Conservation (phyloP, 2,888 invertebrate species). For the Ormyrus thymus region DNA sequence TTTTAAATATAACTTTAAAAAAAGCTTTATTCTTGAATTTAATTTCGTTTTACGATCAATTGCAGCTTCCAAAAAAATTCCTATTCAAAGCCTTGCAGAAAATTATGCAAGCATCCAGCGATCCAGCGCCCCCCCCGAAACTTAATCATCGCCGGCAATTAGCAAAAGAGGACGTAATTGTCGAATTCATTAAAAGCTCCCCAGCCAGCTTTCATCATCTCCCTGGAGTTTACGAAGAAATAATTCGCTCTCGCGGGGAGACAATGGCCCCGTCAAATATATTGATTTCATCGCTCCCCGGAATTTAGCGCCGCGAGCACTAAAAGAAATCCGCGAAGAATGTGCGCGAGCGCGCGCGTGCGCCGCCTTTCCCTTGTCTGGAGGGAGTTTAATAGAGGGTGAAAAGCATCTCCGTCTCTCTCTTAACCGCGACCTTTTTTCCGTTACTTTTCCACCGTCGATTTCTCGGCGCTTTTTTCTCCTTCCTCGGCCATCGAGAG, state of each 20-base stretch:
- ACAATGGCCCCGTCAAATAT: conserved; percentile 54
- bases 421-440: conserved; percentile 43
- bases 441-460: conserved; percentile 52
- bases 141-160: conserved; percentile 48
- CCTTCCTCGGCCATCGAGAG: conserved; percentile 15
- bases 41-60: too few relatives aligned
- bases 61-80: too few relatives aligned
- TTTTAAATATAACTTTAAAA: too few relatives aligned
- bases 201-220: background rate
- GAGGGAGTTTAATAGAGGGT: conserved; percentile 75
- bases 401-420: conserved; percentile 65
- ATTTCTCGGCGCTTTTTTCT: conserved; percentile 41
- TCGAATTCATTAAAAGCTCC: conserved; percentile 45
- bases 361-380: conserved; percentile 79
- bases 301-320: conserved; percentile 38
- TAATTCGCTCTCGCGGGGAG: conserved; percentile 42
- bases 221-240: conserved; percentile 19
- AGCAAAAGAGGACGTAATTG: conserved; percentile 36
- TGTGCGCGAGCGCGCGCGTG: background rate
- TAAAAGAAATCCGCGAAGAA: conserved; percentile 41
- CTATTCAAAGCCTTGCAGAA: too few relatives aligned
- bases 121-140: background rate
- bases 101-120: background rate
- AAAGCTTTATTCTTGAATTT: too few relatives aligned
- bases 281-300: conserved; percentile 57